phyloP scores from a whole-genome alignment of 1,140 invertebrate genomes.

The Drosophila lowei region DNA sequence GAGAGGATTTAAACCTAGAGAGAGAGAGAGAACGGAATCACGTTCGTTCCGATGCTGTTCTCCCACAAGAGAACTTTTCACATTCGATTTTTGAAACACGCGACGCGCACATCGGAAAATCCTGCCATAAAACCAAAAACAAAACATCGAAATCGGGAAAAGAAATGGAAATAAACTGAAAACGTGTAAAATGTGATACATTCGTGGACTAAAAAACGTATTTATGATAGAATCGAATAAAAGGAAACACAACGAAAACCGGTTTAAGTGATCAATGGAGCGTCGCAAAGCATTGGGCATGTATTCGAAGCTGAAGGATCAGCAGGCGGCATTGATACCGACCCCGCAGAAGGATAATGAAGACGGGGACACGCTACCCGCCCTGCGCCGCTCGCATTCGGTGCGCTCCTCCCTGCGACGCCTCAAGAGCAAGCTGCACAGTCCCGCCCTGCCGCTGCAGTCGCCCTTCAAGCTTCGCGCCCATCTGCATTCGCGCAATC shows the following conservation, averaged over 20 bases:
- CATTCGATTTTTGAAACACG: conserved; percentile 51
- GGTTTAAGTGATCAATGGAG: conserved; percentile 56
- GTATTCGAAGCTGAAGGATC: conserved; percentile 68
- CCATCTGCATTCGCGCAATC: conserved; percentile 65
- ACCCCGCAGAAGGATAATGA: conserved; percentile 55
- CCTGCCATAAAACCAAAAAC: conserved; percentile 35
- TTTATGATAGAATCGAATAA: conserved; percentile 8
- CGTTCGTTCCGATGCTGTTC: conserved; percentile 30
- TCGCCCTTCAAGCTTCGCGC: conserved; percentile 77
- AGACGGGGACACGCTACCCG: conserved; percentile 60
- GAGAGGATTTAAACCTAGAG: too few relatives aligned
- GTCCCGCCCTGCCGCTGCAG: conserved; percentile 58
- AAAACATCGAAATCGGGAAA: not conserved
- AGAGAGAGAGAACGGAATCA: conserved; percentile 43
- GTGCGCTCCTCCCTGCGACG: conserved; percentile 88
- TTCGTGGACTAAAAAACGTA: too few relatives aligned
- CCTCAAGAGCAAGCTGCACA: conserved; percentile 83
- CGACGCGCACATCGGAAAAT: conserved; percentile 57
- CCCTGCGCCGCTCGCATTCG: conserved; percentile 87
- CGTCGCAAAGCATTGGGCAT: conserved; percentile 63
- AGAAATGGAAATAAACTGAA: too few relatives aligned
- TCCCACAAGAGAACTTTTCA: conserved; percentile 18
- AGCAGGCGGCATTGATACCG: conserved; percentile 75
- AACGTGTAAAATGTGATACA: too few relatives aligned
- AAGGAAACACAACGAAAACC: conserved; percentile 19